These are phyloP conservation scores for Platysternon megacephalum DNA, from an alignment of 2,113 vertebrate genomes.

Conservation along the genomic window DNA sequence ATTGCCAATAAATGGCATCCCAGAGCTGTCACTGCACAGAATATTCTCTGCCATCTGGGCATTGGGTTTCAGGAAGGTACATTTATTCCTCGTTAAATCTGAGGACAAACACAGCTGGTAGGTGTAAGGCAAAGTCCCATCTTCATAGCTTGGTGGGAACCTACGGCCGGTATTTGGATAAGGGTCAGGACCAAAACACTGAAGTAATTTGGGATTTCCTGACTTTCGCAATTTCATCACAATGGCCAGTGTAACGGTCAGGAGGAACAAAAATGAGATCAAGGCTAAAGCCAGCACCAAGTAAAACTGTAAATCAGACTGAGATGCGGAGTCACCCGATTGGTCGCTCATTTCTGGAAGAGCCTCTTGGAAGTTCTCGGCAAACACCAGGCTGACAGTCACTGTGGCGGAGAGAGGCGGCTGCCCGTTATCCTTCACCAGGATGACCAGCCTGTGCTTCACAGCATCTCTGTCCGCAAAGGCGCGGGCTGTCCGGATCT, in stretches of 20 bases:
- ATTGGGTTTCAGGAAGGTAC: slow-evolving; percentile 26
- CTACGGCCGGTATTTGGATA: neutral
- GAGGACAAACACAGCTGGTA: slow-evolving; percentile 41
- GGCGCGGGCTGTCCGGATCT: too few species aligned
- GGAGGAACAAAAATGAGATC: neutral
- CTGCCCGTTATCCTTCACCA: too few species aligned
- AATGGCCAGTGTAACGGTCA: slow-evolving; percentile 24
- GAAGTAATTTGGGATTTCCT: neutral
- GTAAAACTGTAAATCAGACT: neutral
- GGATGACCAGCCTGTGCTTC: too few species aligned
- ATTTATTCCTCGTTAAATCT: neutral
- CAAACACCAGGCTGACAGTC: too few species aligned
- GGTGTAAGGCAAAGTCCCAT: slow-evolving; percentile 51
- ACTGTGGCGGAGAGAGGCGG: too few species aligned
- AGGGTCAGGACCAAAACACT: neutral
- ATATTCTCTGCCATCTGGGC: neutral
- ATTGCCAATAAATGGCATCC: neutral
- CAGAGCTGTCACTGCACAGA: neutral
- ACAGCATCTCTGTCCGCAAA: too few species aligned
- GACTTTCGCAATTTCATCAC: slow-evolving; percentile 18
- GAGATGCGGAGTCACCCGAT: fast-evolving
- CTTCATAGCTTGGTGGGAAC: slow-evolving; percentile 11
- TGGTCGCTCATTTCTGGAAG: neutral
- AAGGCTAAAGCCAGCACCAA: neutral
- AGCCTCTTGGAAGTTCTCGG: neutral